Conservation (phyloP, 2,888 invertebrate species). For the Acronicta aceris region DNA sequence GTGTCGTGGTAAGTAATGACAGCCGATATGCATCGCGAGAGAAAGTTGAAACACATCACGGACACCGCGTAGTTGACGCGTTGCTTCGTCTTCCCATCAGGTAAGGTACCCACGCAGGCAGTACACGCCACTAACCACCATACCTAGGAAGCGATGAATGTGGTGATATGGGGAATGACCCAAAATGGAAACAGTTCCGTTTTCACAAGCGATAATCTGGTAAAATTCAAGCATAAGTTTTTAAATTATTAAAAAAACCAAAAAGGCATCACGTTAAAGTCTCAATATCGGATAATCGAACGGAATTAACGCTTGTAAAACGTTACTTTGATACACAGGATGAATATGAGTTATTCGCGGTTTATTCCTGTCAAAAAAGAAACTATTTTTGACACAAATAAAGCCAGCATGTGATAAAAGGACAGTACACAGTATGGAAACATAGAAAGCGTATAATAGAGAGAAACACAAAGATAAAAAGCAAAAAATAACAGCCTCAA, state of each 20-base stretch:
- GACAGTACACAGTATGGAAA: not conserved
- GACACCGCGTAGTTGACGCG: slow-evolving; percentile 94
- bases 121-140: slow-evolving; percentile 96
- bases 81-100: slow-evolving; percentile 93
- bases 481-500: too few relatives aligned
- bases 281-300: too few relatives aligned
- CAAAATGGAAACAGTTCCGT: not conserved
- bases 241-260: too few relatives aligned
- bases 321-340: slow-evolving; percentile 13
- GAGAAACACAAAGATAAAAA: not conserved
- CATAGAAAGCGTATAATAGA: not conserved
- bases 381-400: not conserved
- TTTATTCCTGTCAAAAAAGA: not conserved
- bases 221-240: too few relatives aligned
- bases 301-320: slow-evolving; percentile 11
- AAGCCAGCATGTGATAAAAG: not conserved
- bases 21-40: slow-evolving; percentile 97
- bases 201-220: too few relatives aligned
- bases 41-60: slow-evolving; percentile 97
- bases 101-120: slow-evolving; percentile 95
- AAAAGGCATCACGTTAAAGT: too few relatives aligned
- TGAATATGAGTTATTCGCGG: too few relatives aligned
- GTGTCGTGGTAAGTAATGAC: slow-evolving; percentile 96
- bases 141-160: slow-evolving; percentile 89
- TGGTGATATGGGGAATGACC: slow-evolving; percentile 8